Percentiles rank a stretch among this genome's conserved stretches.
phyloP scores from a whole-genome alignment of 2,113 vertebrate species.

The Xenus cinereus region DNA sequence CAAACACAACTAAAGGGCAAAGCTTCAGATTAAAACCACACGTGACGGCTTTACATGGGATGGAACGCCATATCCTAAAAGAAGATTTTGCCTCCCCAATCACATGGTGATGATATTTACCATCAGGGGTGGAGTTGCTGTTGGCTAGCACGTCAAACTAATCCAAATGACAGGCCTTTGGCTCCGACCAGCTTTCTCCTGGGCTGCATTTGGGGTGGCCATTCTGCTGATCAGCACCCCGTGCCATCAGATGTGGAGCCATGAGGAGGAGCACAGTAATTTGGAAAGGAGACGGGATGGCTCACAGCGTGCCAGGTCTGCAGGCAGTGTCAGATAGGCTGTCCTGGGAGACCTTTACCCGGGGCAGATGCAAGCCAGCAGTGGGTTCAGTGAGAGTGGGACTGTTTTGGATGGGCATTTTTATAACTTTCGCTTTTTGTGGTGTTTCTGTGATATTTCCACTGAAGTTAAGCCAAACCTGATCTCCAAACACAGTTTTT shows the following conservation, averaged over 20 bases:
- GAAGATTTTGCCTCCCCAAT: neutral
- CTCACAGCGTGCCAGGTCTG: neutral
- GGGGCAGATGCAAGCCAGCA: neutral
- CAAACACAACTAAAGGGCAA: neutral
- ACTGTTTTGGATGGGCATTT: neutral
- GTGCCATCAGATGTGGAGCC: neutral
- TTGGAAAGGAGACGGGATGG: neutral
- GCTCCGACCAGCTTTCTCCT: neutral
- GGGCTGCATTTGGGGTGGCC: neutral
- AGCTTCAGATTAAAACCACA: constrained; percentile 25
- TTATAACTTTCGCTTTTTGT: neutral
- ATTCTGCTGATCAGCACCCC: neutral
- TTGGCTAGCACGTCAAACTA: neutral
- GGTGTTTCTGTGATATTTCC: neutral
- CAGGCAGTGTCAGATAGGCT: neutral
- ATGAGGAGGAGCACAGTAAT: neutral
- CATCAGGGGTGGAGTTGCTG: neutral
- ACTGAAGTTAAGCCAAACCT: neutral
- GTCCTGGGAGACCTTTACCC: neutral
- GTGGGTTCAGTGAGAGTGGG: neutral
- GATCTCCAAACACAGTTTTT: neutral
- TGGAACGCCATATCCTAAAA: constrained; percentile 1
- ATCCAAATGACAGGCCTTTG: neutral
- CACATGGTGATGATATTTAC: neutral
- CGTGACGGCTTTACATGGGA: neutral